Evolutionary conservation across 2,888 invertebrate species (phyloP), one percentile per base, ranked within the genome.

Genomic region (Limnephilus lunatus): DNA sequence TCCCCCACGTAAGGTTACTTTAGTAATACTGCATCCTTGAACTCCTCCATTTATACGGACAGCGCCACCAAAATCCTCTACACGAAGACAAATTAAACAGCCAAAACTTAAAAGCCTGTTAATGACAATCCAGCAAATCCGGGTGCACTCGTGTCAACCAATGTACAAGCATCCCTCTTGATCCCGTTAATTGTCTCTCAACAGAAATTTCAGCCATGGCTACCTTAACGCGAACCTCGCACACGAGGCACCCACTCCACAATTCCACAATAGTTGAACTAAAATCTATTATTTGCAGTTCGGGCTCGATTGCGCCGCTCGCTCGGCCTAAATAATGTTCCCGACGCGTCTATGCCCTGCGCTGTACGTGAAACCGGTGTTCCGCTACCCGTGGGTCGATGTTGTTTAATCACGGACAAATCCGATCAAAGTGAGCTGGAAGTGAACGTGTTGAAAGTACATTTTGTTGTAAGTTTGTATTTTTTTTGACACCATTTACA

Each of bases 361-460:
- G 14, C n/a, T 25, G 68, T 25, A 68, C n/a, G 68, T 68, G 68
- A 68, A 68, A 68, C 25, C n/a, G n/a, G 9, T 68, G 68, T 68
- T 68, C 25, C n/a, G 25, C 68, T 68, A 5, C 82, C 30, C 82
- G 31, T 31, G 30, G 31, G 82, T 82, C 19, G 31, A 32, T 82
- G 30, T 31, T 82, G 82, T 82, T 82, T 32, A 82, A 82, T 32
- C 82, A 82, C 31, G 82, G 82, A 32, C 5, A 82, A 82, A 82
- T 82, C 82, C 82, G 82, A 82, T 82, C 82, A 82, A 82, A 82
- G 82, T 32, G 32, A 32, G 31, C 82, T 82, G 82, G 32, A 82
- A 82, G 32, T 82, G 82, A 82, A 32, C 82, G 82, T 15, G 82
- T 82, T 82, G 32, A 19, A 31, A 82, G 15, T 32, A 32, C 32